phyloP scores from a whole-genome alignment of 2,797 vertebrate genomes.

The Odontamblyopus rebecca region DNA sequence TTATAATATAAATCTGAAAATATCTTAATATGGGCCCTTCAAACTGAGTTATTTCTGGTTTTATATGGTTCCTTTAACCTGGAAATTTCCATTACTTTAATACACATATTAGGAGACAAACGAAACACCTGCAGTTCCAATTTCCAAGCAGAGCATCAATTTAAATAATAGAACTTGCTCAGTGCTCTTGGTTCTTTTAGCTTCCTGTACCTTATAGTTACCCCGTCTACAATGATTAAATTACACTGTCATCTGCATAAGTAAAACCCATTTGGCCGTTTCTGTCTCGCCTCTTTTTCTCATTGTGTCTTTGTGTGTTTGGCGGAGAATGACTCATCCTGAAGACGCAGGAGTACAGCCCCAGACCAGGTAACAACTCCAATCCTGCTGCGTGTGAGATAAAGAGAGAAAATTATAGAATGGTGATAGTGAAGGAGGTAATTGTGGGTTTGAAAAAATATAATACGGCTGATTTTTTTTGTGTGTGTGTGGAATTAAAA shows the following conservation, averaged over 20 bases:
- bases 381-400: not conserved
- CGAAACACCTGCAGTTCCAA: not conserved
- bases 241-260: slow-evolving; percentile 3
- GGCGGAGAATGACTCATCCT: slow-evolving; percentile 52
- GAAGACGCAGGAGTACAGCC: slow-evolving; percentile 24
- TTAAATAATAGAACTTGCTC: not conserved
- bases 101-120: no score
- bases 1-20: no score
- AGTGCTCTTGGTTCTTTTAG: not conserved
- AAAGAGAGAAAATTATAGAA: slow-evolving; percentile 13
- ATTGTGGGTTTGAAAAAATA: not conserved
- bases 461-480: no score
- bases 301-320: slow-evolving; percentile 14
- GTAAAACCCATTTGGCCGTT: not conserved
- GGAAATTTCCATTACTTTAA: no score
- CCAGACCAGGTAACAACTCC: slow-evolving; percentile 1
- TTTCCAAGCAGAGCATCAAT: not conserved
- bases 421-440: not conserved
- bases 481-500: no score
- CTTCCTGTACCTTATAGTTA: not conserved
- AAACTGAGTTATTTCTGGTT: no score
- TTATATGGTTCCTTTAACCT: no score
- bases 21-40: no score
- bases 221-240: not conserved
- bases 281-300: not conserved